Evolutionary conservation across 2,888 invertebrate species (phyloP).

Genomic region (Siphlonurus alternatus): DNA sequence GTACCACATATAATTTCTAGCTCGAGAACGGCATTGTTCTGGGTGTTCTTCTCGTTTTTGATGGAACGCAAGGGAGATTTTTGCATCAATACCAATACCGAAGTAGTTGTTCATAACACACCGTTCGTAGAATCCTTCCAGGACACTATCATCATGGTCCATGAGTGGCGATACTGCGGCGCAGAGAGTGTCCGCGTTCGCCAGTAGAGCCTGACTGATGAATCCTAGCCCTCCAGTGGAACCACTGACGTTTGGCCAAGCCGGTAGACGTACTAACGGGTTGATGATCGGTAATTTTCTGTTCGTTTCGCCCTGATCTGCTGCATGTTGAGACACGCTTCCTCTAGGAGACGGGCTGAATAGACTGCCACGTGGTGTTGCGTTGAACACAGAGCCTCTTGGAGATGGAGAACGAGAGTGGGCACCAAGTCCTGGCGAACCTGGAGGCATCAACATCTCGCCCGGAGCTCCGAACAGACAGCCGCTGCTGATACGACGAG

Average conservation of each 20-base stretch:
- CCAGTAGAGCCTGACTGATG: slow-evolving; percentile 85
- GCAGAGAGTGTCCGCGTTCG: slow-evolving; percentile 91
- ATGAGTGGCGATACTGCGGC: slow-evolving; percentile 91
- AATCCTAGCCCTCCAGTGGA: slow-evolving; percentile 49
- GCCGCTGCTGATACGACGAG: slow-evolving; percentile 78
- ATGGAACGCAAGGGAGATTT: slow-evolving; percentile 92
- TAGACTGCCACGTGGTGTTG: slow-evolving; percentile 13
- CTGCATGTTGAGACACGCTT: slow-evolving; percentile 6
- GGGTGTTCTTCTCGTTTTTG: slow-evolving; percentile 94
- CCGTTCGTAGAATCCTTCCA: slow-evolving; percentile 81
- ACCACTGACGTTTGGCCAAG: slow-evolving; percentile 61
- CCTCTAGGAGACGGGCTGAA: neutral
- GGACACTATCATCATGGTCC: slow-evolving; percentile 75
- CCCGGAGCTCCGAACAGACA: slow-evolving; percentile 27
- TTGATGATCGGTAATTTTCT: slow-evolving; percentile 66
- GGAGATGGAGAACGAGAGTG: slow-evolving; percentile 28
- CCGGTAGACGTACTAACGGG: slow-evolving; percentile 68
- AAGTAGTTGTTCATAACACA: slow-evolving; percentile 99
- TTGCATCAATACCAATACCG: slow-evolving; percentile 95
- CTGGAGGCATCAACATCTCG: neutral
- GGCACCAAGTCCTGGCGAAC: neutral
- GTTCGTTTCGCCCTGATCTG: slow-evolving; percentile 28
- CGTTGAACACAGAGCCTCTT: slow-evolving; percentile 23
- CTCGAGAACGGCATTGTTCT: slow-evolving; percentile 85
- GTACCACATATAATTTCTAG: slow-evolving; percentile 92